A percentile compares a stretch with the other conserved stretches of the same genome.
Conservation (phyloP, 2,797 vertebrate species). For the Xenopus petersii region DNA sequence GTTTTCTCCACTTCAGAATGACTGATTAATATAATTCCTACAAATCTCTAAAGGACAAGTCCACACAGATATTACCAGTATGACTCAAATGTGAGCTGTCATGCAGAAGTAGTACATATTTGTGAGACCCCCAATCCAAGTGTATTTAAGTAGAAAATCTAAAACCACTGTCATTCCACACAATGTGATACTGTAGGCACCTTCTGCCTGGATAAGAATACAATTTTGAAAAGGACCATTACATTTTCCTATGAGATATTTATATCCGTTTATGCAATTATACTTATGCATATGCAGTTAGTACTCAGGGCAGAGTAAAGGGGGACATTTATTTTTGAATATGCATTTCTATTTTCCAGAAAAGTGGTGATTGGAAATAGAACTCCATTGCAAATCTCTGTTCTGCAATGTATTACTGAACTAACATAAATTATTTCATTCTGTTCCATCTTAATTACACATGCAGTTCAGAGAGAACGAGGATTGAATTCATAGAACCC, state of each 20-base stretch:
- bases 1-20: not conserved
- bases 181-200: not conserved
- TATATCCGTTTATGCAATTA: constrained; percentile 16
- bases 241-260: constrained; percentile 10
- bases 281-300: not conserved
- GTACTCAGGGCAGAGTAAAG: not conserved
- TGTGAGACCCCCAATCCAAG: not conserved
- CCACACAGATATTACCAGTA: not conserved
- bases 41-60: no score
- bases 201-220: not conserved
- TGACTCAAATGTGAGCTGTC: not conserved
- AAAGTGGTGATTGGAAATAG: not conserved
- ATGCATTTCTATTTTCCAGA: not conserved
- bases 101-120: not conserved
- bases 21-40: not conserved
- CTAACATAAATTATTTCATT: no score
- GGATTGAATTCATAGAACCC: no score
- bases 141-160: not conserved
- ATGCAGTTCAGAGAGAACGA: no score
- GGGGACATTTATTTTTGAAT: not conserved
- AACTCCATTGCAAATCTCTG: not conserved
- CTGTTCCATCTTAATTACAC: no score
- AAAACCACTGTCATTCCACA: not conserved
- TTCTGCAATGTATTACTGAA: not conserved
- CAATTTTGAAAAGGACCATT: not conserved